phyloP scores from a whole-genome alignment of 2,888 invertebrate species.

The Campaea margaritaria region DNA sequence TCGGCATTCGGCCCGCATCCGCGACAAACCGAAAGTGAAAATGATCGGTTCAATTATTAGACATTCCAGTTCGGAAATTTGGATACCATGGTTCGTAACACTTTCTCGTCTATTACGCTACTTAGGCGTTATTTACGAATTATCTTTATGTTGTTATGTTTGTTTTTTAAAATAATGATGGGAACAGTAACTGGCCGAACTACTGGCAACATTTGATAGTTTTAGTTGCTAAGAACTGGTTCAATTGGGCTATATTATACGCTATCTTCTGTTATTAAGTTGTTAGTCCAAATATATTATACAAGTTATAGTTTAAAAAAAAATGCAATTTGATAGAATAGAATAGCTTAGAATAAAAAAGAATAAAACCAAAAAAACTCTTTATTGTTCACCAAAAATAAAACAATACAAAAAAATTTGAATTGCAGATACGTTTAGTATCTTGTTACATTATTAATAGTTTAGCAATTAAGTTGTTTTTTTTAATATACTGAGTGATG shows the following conservation, averaged over 20 bases:
- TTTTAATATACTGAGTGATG: too few relatives aligned
- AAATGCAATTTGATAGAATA: too few relatives aligned
- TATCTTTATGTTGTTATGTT: slow-evolving; percentile 10
- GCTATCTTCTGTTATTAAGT: too few relatives aligned
- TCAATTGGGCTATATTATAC: slow-evolving; percentile 6
- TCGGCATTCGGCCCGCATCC: slow-evolving; percentile 33
- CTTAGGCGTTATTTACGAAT: slow-evolving; percentile 9
- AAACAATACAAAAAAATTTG: too few relatives aligned
- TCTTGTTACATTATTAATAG: too few relatives aligned
- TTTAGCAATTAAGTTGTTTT: too few relatives aligned
- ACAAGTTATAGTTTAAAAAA: too few relatives aligned
- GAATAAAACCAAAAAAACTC: too few relatives aligned
- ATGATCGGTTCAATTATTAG: slow-evolving; percentile 32
- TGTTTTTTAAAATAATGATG: slow-evolving; percentile 13
- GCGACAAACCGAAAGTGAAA: slow-evolving; percentile 36
- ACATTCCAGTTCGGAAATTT: slow-evolving; percentile 26
- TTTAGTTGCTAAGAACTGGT: slow-evolving; percentile 14
- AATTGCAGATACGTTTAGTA: too few relatives aligned
- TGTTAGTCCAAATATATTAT: too few relatives aligned
- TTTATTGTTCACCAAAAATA: too few relatives aligned
- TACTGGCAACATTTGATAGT: slow-evolving; percentile 1
- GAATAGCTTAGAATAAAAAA: too few relatives aligned
- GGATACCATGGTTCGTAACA: slow-evolving; percentile 32
- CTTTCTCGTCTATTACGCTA: slow-evolving; percentile 35
- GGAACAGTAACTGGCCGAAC: slow-evolving; percentile 9